Percentiles rank a stretch among this genome's conserved stretches.
These are phyloP conservation scores for Caenorhabditis sulstoni DNA, from an alignment of 2,888 invertebrate genomes.

Conservation along the genomic window DNA sequence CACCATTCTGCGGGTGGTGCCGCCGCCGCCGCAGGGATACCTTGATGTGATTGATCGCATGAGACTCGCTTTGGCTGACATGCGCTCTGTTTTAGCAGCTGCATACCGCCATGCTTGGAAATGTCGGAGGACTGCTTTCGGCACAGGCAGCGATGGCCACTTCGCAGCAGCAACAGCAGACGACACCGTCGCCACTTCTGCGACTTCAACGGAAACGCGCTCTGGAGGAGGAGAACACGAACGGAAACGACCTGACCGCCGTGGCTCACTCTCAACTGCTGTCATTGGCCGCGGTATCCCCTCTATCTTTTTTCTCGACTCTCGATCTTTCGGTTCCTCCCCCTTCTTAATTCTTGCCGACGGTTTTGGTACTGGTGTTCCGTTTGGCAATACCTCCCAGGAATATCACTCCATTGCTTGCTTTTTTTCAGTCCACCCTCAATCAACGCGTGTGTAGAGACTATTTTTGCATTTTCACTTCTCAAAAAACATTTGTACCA, in stretches of 20 bases:
- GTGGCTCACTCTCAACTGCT: constrained; percentile 53
- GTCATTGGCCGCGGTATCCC: constrained; percentile 62
- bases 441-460: background rate
- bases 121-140: constrained; percentile 55
- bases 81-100: constrained; percentile 76
- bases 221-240: constrained; percentile 56
- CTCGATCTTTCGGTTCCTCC: background rate
- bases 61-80: constrained; percentile 71
- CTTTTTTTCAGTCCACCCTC: background rate
- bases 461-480: background rate
- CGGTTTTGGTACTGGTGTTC: no score
- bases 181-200: constrained; percentile 41
- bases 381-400: background rate
- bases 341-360: background rate
- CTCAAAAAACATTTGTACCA: no score
- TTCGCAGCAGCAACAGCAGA: constrained; percentile 41
- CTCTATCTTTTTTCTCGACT: constrained; percentile 27
- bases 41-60: constrained; percentile 47
- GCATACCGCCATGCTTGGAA: constrained; percentile 69
- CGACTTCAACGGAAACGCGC: constrained; percentile 54
- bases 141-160: constrained; percentile 51
- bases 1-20: no score
- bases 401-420: background rate
- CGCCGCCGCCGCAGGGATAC: background rate
- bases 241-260: constrained; percentile 42